phyloP scores from a whole-genome alignment of 2,797 vertebrate species.

The Ciconia nigra region DNA sequence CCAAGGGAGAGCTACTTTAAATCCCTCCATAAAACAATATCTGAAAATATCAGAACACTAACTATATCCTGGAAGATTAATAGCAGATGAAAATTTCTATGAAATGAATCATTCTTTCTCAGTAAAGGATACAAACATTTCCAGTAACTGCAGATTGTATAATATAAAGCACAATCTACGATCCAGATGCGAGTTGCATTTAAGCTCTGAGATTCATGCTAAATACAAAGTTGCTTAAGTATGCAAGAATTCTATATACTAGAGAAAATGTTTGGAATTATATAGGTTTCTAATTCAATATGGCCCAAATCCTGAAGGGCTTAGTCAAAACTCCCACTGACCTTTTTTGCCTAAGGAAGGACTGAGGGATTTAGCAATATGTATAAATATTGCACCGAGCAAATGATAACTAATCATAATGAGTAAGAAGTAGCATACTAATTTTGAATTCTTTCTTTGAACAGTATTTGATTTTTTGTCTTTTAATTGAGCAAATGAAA shows the following conservation, averaged over 20 bases:
- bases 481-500: slow-evolving; percentile 23
- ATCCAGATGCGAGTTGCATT: slow-evolving; percentile 59
- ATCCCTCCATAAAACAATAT: slow-evolving; percentile 88
- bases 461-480: not conserved
- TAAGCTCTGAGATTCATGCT: slow-evolving; percentile 41
- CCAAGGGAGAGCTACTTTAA: slow-evolving; percentile 88
- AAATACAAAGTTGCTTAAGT: slow-evolving; percentile 52
- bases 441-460: not conserved
- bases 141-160: slow-evolving; percentile 73
- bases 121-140: slow-evolving; percentile 76
- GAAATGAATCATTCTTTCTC: slow-evolving; percentile 82
- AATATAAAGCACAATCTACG: slow-evolving; percentile 43
- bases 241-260: slow-evolving; percentile 29
- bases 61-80: slow-evolving; percentile 85
- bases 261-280: slow-evolving; percentile 35
- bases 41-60: slow-evolving; percentile 89
- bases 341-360: slow-evolving; percentile 22
- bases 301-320: slow-evolving; percentile 50
- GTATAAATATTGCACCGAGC: not conserved
- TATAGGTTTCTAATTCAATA: slow-evolving; percentile 55
- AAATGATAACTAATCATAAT: not conserved
- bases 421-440: not conserved
- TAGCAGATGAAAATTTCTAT: slow-evolving; percentile 81
- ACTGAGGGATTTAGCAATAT: not conserved
- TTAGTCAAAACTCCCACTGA: slow-evolving; percentile 30